Conservation (phyloP, 2,797 vertebrate genomes). For the Buphagus erythrorhynchus region DNA sequence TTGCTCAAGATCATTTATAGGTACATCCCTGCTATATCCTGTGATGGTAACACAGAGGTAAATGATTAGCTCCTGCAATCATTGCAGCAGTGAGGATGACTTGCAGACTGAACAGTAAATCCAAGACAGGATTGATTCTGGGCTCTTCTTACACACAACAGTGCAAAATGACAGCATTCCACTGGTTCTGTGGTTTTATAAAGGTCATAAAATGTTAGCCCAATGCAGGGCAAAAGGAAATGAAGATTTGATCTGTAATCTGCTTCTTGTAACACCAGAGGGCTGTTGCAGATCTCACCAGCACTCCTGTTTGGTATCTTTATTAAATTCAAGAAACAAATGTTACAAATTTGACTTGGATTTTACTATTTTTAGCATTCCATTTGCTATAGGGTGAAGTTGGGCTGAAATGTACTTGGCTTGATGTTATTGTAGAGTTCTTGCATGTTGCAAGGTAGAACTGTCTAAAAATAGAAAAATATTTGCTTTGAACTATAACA, state of each 20-base stretch:
- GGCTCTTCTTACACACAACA: neutral
- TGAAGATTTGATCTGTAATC: constrained; percentile 19
- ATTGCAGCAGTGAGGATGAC: neutral
- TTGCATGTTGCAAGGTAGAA: neutral
- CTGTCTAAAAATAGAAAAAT: neutral
- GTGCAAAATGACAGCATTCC: constrained; percentile 23
- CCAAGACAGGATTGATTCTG: neutral
- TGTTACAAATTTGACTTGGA: constrained; percentile 39
- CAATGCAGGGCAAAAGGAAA: constrained; percentile 44
- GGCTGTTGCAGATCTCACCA: constrained; percentile 32
- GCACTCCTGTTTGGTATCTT: neutral
- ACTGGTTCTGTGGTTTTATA: neutral
- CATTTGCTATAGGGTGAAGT: neutral
- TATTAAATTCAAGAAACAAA: constrained; percentile 51
- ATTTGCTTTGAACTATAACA: neutral
- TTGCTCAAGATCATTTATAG: neutral
- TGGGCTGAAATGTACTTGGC: neutral
- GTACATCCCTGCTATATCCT: neutral
- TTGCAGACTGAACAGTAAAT: neutral
- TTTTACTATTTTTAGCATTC: constrained; percentile 1
- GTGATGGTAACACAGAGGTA: neutral
- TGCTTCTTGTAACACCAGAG: constrained; percentile 47
- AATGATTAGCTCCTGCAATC: neutral
- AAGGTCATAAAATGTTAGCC: constrained; percentile 14
- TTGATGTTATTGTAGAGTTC: neutral